Evolutionary conservation across 2,888 invertebrate species (phyloP).

Genomic region (Leptopilina syphax): DNA sequence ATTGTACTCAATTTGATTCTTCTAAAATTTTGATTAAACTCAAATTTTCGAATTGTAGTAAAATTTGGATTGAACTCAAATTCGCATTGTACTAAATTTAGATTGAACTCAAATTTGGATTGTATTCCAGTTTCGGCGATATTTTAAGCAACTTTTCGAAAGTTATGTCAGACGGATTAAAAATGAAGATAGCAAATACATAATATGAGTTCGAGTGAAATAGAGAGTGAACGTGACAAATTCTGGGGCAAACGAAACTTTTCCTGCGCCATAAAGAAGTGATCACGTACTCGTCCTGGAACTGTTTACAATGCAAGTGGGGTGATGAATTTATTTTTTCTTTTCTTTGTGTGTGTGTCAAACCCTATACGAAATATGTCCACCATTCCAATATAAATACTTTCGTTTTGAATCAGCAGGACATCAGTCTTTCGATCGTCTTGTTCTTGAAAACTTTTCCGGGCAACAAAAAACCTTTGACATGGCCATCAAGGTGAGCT

Average conservation of each 20-base stretch:
- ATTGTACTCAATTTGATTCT: no score
- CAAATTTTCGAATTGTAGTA: no score
- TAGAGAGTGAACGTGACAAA: constrained; percentile 35
- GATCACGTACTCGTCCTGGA: constrained; percentile 52
- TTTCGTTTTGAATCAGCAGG: constrained; percentile 53
- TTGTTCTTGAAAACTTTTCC: constrained; percentile 44
- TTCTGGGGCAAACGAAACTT: constrained; percentile 41
- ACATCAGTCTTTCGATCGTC: constrained; percentile 53
- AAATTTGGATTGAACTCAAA: no score
- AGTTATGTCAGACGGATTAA: constrained; percentile 14
- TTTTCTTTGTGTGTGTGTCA: constrained; percentile 37
- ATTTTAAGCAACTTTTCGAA: constrained; percentile 8
- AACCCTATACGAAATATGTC: constrained; percentile 49
- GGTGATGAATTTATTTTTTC: constrained; percentile 50
- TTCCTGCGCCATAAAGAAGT: constrained; percentile 44
- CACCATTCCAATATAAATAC: constrained; percentile 57
- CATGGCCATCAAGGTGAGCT: constrained; percentile 53
- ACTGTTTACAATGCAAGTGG: constrained; percentile 50
- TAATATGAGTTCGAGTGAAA: neutral
- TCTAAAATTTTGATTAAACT: no score
- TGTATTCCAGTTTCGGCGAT: neutral
- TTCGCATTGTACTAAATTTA: no score
- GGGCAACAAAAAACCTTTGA: constrained; percentile 38
- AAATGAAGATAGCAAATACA: constrained; percentile 25
- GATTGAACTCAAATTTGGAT: no score